Evolutionary conservation across 2,888 invertebrate genomes (phyloP), one percentile per base, ranked within the genome.

Genomic region (Gandaritis pyraliata): DNA sequence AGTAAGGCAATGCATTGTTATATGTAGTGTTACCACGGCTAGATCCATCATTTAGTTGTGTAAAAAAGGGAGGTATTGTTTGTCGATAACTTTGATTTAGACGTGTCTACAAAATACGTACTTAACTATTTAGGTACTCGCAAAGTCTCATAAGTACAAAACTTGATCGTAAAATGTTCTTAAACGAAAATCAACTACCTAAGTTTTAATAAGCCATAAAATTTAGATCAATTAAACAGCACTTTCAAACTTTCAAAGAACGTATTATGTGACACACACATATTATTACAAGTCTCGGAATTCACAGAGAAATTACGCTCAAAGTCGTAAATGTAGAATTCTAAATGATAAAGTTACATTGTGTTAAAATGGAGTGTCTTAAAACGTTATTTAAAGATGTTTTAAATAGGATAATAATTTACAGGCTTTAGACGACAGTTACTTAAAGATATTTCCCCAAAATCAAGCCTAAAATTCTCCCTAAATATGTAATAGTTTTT

Each of bases 261-360:
- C 29, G 23, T 23, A 47, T 23, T 33, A 49, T 23, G 23, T 55
- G 15, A 52, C 33, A 15, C 50, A 50, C n/a, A n/a, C n/a, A n/a
- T n/a, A n/a, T n/a, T 50, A 48, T 38, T 48, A 23, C 23, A 57
- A 33, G 45, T 45, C 33, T 50, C 45, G 18, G 41, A 33, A 23
- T 45, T 45, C 23, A 23, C 12, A 23, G 10, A 49, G 36, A 41
- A 51, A 49, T 59, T 16, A 59, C 41, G 47, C 36, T 53, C 48
- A 16, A 59, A 59, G 23, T 58, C 52, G 39, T 53, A 36, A 52
- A 58, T 23, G 8, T 33, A 33, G 1, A 41, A 50, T 50, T 45
- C 23, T 43, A 30, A 53, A 47, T 29, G 16, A 15, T 47, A 38
- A 48, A 48, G 29, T 48, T 48, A 56, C n/a, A 33, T 33, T 48